Evolutionary conservation across 2,888 invertebrate genomes (phyloP).

Genomic region (Scrobipalpa atriplicella): DNA sequence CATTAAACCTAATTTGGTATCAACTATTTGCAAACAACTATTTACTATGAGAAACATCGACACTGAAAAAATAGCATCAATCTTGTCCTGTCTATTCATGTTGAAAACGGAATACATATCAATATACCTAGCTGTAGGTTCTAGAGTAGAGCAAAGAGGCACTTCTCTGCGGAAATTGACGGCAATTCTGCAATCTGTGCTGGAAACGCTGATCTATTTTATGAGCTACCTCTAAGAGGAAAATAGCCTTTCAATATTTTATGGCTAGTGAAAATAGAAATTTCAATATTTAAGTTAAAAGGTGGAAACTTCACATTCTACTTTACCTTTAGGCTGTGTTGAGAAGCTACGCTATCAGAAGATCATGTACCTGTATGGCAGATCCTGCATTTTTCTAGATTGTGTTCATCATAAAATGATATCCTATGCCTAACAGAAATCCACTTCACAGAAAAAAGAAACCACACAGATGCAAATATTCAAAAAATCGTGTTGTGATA

Average conservation of each 20-base stretch:
- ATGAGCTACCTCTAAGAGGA: constrained; percentile 48
- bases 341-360: neutral
- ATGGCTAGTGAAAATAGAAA: neutral
- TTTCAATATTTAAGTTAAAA: neutral
- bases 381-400: no score
- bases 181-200: constrained; percentile 55
- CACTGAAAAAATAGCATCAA: no score
- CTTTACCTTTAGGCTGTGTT: neutral
- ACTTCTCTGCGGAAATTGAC: constrained; percentile 57
- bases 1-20: no score
- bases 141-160: constrained; percentile 41
- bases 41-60: no score
- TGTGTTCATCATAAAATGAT: no score
- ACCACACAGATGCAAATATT: no score
- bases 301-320: neutral
- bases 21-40: no score
- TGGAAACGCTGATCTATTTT: constrained; percentile 51
- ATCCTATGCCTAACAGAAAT: no score
- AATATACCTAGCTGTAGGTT: constrained; percentile 27
- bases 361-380: no score
- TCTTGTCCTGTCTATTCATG: neutral
- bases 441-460: no score
- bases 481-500: no score
- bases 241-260: constrained; percentile 38
- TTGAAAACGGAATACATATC: constrained; percentile 18